phyloP scores from a whole-genome alignment of 2,888 invertebrate species.

The Biston betularia region DNA sequence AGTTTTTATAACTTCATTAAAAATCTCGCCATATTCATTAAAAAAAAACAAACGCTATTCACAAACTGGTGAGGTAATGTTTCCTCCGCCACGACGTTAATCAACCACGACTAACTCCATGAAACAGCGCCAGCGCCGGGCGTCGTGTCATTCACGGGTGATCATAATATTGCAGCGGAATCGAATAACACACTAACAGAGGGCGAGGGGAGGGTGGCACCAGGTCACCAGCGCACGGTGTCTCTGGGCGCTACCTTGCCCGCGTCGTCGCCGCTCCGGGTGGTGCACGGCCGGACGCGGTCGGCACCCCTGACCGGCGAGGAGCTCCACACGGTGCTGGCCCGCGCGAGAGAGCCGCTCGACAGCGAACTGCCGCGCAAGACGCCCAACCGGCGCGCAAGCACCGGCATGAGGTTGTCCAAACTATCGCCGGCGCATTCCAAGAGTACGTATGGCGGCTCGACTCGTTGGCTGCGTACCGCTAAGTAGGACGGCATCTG shows the following conservation, averaged over 20 bases:
- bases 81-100: neutral
- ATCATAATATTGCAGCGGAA: slow-evolving; percentile 67
- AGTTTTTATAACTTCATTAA: neutral
- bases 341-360: slow-evolving; percentile 84
- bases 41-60: neutral
- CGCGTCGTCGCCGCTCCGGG: slow-evolving; percentile 69
- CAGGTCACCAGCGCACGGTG: slow-evolving; percentile 71
- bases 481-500: slow-evolving; percentile 11
- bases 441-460: slow-evolving; percentile 77
- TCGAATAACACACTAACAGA: slow-evolving; percentile 82
- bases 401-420: slow-evolving; percentile 76
- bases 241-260: slow-evolving; percentile 65
- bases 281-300: slow-evolving; percentile 88
- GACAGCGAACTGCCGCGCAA: slow-evolving; percentile 69
- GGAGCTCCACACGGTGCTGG: slow-evolving; percentile 71
- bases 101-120: slow-evolving; percentile 5
- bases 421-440: slow-evolving; percentile 80
- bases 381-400: slow-evolving; percentile 72
- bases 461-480: slow-evolving; percentile 31
- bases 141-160: slow-evolving; percentile 5
- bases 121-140: neutral
- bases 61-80: neutral
- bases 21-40: slow-evolving; percentile 1
- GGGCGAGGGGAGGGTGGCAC: slow-evolving; percentile 53
- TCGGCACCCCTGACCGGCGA: slow-evolving; percentile 89